A percentile compares a stretch with the other conserved stretches of the same genome.
Conservation (phyloP, 2,797 vertebrate genomes). For the Coranthus polyacanthus region DNA sequence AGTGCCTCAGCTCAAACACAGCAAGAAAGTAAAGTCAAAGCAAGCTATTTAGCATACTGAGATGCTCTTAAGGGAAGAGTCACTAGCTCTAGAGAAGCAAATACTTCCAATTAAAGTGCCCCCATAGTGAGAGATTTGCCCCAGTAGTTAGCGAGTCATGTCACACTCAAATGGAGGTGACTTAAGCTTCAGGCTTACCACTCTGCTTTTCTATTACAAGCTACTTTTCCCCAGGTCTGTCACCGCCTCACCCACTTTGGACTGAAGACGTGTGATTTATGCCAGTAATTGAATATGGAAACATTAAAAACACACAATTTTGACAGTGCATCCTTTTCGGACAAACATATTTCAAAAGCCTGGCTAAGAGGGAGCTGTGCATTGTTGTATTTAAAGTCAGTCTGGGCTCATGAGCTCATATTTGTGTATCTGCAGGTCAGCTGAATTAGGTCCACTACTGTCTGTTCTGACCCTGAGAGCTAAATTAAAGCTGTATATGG, state of each 20-base stretch:
- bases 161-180: conserved; percentile 55
- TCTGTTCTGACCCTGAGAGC: conserved; percentile 60
- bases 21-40: conserved; percentile 31
- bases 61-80: conserved; percentile 51
- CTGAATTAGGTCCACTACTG: conserved; percentile 39
- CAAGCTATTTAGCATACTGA: conserved; percentile 38
- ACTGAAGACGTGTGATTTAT: conserved; percentile 27
- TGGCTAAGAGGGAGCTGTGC: not conserved
- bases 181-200: conserved; percentile 55
- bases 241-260: conserved; percentile 20
- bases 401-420: conserved; percentile 4
- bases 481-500: conserved; percentile 71
- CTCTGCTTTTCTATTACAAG: conserved; percentile 50
- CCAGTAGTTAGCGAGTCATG: conserved; percentile 60
- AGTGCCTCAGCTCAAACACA: conserved; percentile 32
- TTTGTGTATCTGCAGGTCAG: conserved; percentile 13
- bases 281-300: conserved; percentile 3
- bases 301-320: conserved; percentile 7
- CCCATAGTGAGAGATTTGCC: conserved; percentile 51
- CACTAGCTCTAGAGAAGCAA: conserved; percentile 42
- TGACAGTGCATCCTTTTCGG: not conserved
- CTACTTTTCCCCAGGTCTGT: conserved; percentile 35
- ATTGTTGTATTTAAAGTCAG: conserved; percentile 2
- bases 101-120: conserved; percentile 66
- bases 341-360: not conserved